Base-by-base conservation (phyloP, 2,888 invertebrate genomes). In the Augochlorella aurata region DNA sequence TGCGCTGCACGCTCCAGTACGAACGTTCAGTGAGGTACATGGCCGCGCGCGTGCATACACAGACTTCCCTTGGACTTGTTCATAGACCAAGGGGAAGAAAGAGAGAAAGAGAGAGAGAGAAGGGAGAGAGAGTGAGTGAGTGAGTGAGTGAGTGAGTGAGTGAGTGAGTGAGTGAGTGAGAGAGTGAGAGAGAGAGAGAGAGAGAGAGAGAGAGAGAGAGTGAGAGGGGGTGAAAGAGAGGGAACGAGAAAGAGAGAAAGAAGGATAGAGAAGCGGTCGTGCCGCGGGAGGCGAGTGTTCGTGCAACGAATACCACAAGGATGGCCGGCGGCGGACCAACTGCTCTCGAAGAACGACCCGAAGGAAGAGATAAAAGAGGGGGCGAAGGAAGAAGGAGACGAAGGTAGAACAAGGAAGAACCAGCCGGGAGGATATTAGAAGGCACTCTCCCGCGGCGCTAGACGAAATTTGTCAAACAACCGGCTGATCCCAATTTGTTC, bases 391-490 rank as follows among this genome's bases (percentile, higher is more conserved):
- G 70, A 77, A 45, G 29, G 58, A 16, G 38, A 21, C 12, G 58
- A 58, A 45, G 74, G 65, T 54, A 18, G 74, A 65, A 78, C 68
- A 71, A 78, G 66, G 72, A 76, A 67, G 81, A 76, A 79, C 77
- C 79, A 82, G 76, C 71, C 73, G 67, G 75, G 72, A 81, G 78
- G 77, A 78, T 85, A 86, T 88, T 88, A 88, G 83, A 86, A 85
- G 21, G 79, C 80, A 88, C 85, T 87, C 89, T 87, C 91, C 91
- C 83, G 90, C 87, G 79, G 90, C 83, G 91, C 89, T 91, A 90
- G 90, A 90, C 89, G 88, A 90, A 89, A 89, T 90, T 90, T 90
- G 87, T 90, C 89, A 88, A 90, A 85, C 86, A 88, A 86, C 87
- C 87, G 86, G 79, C 80, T 85, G 86, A 87, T 84, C 85, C 87